Evolutionary conservation across 2,888 invertebrate genomes (phyloP), one percentile per base, ranked within the genome.

Genomic region (Drosophila vallismaia): DNA sequence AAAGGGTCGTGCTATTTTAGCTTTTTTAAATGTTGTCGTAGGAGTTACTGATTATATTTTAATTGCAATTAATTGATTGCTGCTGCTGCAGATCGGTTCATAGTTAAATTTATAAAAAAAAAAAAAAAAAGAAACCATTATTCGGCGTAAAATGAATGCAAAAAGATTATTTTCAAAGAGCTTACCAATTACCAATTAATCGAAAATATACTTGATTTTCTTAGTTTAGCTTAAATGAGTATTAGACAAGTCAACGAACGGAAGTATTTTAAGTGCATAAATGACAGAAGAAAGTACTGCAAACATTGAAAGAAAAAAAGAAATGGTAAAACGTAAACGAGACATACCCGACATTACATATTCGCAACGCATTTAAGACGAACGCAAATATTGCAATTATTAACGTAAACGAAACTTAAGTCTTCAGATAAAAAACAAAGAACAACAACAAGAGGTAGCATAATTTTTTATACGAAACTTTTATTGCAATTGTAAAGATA

Each of bases 391-490:
- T 79, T 66, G 80, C 54, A 66, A 69, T 79, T 77, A 54, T 64
- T 51, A 75, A 68, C 45, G 45, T 64, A 64, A 80, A 53, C 36
- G 67, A 76, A 87, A 86, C 60, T 73, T 69, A 79, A 73, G 73
- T 87, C 75, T 88, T 86, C 44, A 49, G 44, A 58, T 10, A 57
- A 40, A 40, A 52, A 19, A 52, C 38, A 58, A 58, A 68, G 60
- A 57, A 67, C 60, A 62, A 48, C 38, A 70, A 48, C 38, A 70
- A 62, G 60, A 50, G 14, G 71, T 88, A 87, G 88, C 60, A 81
- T 87, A 86, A 82, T 86, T 86, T 88, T 85, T 85, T 78, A 88
- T 87, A 85, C 71, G 83, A 71, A 88, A 81, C 74, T 81, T 78
- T 82, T 85, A 85, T 82, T 82, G 84, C 76, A 87, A 71, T 69